A percentile compares a stretch with the other conserved stretches of the same genome.
These are phyloP conservation scores for Leptocoma aspasia DNA, from an alignment of 2,113 vertebrate species.

Conservation along the genomic window DNA sequence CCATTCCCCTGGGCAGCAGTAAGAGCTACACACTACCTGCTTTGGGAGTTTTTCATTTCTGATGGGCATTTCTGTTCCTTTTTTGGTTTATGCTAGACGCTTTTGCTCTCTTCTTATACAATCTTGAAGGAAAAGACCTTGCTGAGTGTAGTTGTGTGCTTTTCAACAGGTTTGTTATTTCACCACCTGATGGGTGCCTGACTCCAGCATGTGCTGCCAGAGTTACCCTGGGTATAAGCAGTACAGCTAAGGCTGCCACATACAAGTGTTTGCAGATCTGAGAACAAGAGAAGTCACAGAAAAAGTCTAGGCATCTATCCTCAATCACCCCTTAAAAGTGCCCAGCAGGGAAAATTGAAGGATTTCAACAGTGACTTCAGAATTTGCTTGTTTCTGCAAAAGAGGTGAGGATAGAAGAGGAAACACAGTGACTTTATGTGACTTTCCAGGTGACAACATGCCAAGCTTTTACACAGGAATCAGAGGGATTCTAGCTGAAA, in stretches of 20 bases:
- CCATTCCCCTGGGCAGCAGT: neutral
- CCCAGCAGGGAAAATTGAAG: neutral
- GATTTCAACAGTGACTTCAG: neutral
- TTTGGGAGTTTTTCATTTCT: neutral
- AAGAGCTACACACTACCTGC: neutral
- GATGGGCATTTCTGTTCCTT: neutral
- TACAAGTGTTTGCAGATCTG: neutral
- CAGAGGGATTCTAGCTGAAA: neutral
- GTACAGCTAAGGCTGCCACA: neutral
- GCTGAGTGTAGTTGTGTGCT: neutral
- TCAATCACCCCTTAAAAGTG: neutral
- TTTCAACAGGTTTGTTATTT: neutral
- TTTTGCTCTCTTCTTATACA: neutral
- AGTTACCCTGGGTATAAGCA: neutral
- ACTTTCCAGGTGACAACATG: neutral
- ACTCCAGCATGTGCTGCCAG: accelerated
- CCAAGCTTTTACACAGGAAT: neutral
- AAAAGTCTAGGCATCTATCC: neutral
- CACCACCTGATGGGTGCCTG: neutral
- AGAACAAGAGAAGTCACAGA: neutral
- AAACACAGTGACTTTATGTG: neutral
- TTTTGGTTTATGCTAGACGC: neutral
- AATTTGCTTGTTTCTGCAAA: neutral
- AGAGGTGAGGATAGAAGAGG: neutral
- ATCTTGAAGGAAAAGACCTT: neutral